Evolutionary conservation across 2,888 invertebrate species (phyloP), one percentile per base, ranked within the genome.

Genomic region (Dryadula phaetusa): DNA sequence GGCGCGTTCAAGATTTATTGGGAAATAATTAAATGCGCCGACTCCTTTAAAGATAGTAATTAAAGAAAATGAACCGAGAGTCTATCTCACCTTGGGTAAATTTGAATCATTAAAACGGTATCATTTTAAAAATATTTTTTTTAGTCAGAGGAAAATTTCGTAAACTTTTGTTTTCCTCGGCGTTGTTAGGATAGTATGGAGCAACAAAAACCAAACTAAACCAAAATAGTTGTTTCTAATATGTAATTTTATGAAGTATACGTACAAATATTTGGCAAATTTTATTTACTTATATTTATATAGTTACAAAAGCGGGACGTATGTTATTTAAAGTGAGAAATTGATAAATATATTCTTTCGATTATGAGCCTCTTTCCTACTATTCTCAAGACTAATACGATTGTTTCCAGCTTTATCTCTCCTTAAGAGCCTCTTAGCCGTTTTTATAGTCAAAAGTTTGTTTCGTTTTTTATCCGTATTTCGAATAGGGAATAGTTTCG

Each of bases 1-100:
- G 84, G 86, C 74, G 86, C 86, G 87, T 82, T 81, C 69, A 79
- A 82, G 86, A 91, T 90, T 90, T 91, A 92, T 92, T 86, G 86
- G 77, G 84, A 88, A 90, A 89, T 92, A 90, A 92, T 92, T 91
- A 91, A 87, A 84, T 77, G 76, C 79, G 66, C 70, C 74, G 75
- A 82, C 82, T 83, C 80, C 79, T 82, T 82, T 77, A 72, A 76
- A 78, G 79, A 79, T 82, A 85, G 83, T 87, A 85, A 86, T 87
- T 87, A 84, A 84, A 84, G 74, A 76, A 75, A 83, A 83, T 83
- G 78, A 77, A 79, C 71, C 64, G 64, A 10, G 37, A 66, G 63
- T n/a, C 62, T 53, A 40, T 18, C 16, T 64, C n/a, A n/a, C 64
- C 22, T 28, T n/a, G 49, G 32, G 40, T 44, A 64, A 64, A 63